Base-by-base conservation (phyloP, 2,888 invertebrate genomes). In the Acleris holmiana region DNA sequence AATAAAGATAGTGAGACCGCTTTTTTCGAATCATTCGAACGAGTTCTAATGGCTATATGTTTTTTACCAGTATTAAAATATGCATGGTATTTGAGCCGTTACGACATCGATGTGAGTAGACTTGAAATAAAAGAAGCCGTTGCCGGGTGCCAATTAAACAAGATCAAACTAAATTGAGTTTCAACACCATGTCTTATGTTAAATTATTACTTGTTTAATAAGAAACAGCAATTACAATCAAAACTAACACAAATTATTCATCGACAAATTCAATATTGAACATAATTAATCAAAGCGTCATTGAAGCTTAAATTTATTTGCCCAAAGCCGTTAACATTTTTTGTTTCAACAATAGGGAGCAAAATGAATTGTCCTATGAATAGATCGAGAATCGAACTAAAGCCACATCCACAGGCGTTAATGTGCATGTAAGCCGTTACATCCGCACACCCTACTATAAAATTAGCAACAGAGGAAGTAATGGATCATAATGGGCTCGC, bases 381-480 rank as follows among this genome's bases (percentile, higher is more conserved):
- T 64, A 66, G 73, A 76, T 74, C 74, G 74, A 78, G 80, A 63
- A 61, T 64, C 59, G 55, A 69, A 68, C 73, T 73, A 77, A 76
- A 83, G 81, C 74, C 78, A 40, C 58, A 79, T 79, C 76, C 70
- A 76, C 75, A 79, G 78, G 83, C 77, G 85, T 78, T 83, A 85
- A 87, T 84, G 78, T 79, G 66, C 67, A 73, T 77, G 80, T 84
- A 87, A 88, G 85, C 84, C 84, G 82, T 79, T 75, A 85, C 84
- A 87, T 88, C 86, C 87, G 83, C 75, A 80, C 82, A 77, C 79
- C 76, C 71, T 73, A 73, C 78, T 80, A 81, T 80, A 81, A 85
- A 86, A 85, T 88, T 84, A 84, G 85, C 85, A 78, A 83, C 76
- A 79, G 74, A 83, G 82, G 84, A 86, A 82, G 78, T 78, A 74